phyloP scores from a whole-genome alignment of 2,888 invertebrate species.

The Cantharis flavilabris region DNA sequence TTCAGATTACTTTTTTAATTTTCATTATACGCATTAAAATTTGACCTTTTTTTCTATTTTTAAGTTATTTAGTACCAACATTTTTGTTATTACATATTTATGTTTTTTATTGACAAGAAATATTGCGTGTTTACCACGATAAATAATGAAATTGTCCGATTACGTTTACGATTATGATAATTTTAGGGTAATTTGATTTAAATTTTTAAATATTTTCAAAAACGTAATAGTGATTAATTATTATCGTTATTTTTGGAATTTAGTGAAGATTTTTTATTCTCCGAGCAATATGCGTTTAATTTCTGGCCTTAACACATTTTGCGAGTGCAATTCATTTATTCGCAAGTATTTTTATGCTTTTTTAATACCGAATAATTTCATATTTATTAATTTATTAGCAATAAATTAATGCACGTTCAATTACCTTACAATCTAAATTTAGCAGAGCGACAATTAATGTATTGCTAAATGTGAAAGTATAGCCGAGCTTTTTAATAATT shows the following conservation, averaged over 20 bases:
- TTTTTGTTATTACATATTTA: background rate
- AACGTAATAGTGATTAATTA: no score
- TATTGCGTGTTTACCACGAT: background rate
- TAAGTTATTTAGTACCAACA: background rate
- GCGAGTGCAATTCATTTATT: background rate
- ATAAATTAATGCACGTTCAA: conserved; percentile 6
- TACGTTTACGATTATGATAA: background rate
- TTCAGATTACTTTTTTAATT: background rate
- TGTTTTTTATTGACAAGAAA: background rate
- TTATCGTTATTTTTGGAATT: no score
- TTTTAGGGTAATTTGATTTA: background rate
- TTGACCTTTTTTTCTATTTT: background rate
- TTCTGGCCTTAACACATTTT: background rate
- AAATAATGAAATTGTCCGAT: background rate
- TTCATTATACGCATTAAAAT: background rate
- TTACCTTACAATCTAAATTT: conserved; percentile 23
- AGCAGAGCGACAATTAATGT: conserved; percentile 8
- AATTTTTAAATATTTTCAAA: background rate
- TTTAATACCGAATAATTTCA: background rate
- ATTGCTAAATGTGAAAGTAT: conserved; percentile 22
- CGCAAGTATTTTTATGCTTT: background rate
- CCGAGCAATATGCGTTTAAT: background rate
- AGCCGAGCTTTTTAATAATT: conserved; percentile 17
- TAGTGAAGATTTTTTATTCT: no score
- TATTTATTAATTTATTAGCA: background rate